A percentile compares a stretch with the other conserved stretches of the same genome.
Evolutionary conservation across 2,888 invertebrate species (phyloP).

Genomic region (Calliopum simillimum): DNA sequence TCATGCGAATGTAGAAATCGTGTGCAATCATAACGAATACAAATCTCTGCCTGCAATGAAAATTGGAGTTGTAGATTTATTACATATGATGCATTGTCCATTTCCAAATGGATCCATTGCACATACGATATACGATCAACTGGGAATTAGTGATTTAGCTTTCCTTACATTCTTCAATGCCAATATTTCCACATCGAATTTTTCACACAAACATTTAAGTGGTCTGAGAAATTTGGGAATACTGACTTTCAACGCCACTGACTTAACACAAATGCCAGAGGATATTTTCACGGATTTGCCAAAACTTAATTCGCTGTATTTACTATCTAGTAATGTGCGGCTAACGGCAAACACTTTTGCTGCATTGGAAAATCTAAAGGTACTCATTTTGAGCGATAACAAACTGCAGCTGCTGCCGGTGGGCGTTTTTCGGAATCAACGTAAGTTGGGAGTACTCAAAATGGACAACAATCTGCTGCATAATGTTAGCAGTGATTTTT

Average conservation of each 20-base stretch:
- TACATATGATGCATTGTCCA: constrained; percentile 62
- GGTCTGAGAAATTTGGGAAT: constrained; percentile 71
- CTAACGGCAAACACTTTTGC: constrained; percentile 72
- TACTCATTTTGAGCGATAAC: constrained; percentile 77
- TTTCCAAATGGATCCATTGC: constrained; percentile 64
- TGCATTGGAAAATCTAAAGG: constrained; percentile 70
- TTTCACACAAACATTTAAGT: constrained; percentile 72
- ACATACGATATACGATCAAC: constrained; percentile 56
- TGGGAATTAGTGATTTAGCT: constrained; percentile 66
- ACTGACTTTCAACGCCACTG: constrained; percentile 74
- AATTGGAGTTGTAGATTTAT: constrained; percentile 56
- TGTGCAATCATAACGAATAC: constrained; percentile 62
- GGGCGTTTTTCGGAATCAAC: constrained; percentile 73
- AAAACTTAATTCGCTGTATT: constrained; percentile 74
- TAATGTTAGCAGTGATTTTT: constrained; percentile 73
- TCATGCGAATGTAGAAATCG: constrained; percentile 63
- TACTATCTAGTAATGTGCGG: constrained; percentile 73
- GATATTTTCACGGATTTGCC: constrained; percentile 74
- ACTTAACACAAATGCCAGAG: constrained; percentile 72
- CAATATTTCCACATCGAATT: too few relatives aligned
- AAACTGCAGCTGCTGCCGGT: constrained; percentile 73
- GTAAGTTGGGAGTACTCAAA: constrained; percentile 73
- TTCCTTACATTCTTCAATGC: too few relatives aligned
- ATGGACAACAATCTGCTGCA: constrained; percentile 78
- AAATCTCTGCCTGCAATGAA: constrained; percentile 55